Percentiles rank a stretch among this genome's conserved stretches.
Evolutionary conservation across 1,140 invertebrate genomes (phyloP).

Genomic region (Anastatus disparis): DNA sequence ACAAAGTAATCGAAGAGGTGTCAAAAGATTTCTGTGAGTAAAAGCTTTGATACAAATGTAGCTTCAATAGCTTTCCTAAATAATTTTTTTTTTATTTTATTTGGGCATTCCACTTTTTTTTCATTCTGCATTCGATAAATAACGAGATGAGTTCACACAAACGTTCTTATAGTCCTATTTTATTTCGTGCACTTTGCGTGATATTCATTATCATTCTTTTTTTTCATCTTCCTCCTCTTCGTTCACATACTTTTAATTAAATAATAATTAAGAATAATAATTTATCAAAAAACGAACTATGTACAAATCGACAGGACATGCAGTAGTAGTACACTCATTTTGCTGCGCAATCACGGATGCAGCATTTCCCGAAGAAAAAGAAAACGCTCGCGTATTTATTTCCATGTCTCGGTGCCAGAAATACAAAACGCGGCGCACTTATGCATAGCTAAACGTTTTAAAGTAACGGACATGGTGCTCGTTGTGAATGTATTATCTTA

Average conservation of each 20-base stretch:
- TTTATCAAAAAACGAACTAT: conserved; percentile 64
- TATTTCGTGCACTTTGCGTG: conserved; percentile 13
- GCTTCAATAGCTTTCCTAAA: neutral
- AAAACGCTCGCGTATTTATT: conserved; percentile 3
- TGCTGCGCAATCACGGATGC: neutral
- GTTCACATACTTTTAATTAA: conserved; percentile 34
- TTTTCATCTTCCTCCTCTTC: neutral
- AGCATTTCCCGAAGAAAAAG: neutral
- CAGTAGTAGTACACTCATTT: conserved; percentile 50
- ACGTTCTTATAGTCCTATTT: conserved; percentile 9
- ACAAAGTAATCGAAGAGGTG: conserved; percentile 22
- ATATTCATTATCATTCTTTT: conserved; percentile 15
- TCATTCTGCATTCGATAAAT: neutral
- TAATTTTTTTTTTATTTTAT: conserved; percentile 4
- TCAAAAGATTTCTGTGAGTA: neutral
- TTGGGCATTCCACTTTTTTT: neutral
- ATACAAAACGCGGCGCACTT: neutral
- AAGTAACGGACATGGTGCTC: conserved; percentile 43
- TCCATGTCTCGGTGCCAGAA: conserved; percentile 4
- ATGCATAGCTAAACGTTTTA: conserved; percentile 15
- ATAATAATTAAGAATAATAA: conserved; percentile 61
- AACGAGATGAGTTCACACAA: conserved; percentile 14
- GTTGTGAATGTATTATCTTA: conserved; percentile 45
- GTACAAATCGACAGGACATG: conserved; percentile 64
- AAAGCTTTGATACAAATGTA: conserved; percentile 19